phyloP scores from a whole-genome alignment of 2,888 invertebrate genomes.

The Acrobasis repandana region DNA sequence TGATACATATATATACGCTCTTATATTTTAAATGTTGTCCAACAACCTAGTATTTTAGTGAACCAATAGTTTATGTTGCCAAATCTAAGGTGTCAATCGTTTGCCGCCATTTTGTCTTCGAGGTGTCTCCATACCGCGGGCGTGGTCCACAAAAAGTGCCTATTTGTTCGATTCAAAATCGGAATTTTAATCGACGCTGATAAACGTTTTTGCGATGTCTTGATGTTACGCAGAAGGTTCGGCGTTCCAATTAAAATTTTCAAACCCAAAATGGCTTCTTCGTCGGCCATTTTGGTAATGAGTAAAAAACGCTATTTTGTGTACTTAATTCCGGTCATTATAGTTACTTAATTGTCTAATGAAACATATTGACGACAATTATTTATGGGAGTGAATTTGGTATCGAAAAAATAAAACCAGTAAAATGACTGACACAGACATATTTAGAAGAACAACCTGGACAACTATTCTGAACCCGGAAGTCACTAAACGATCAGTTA shows the following conservation, averaged over 20 bases:
- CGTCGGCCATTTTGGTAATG: constrained; percentile 66
- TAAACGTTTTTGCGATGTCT: constrained; percentile 33
- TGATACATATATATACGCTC: too few species aligned
- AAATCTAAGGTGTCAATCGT: background rate
- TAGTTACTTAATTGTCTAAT: background rate
- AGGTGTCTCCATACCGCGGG: constrained; percentile 55
- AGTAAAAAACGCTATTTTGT: constrained; percentile 41
- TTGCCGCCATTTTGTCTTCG: constrained; percentile 49
- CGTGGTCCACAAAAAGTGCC: constrained; percentile 61
- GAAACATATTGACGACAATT: background rate
- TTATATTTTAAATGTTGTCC: too few species aligned
- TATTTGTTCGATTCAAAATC: constrained; percentile 66
- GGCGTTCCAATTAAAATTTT: constrained; percentile 78
- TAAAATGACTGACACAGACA: too few species aligned
- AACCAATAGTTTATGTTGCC: too few species aligned
- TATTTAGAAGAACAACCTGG: too few species aligned
- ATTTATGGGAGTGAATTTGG: too few species aligned
- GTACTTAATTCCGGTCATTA: constrained; percentile 21
- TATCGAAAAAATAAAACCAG: too few species aligned
- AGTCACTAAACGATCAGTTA: too few species aligned
- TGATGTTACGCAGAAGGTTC: constrained; percentile 62
- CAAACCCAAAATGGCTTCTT: constrained; percentile 72
- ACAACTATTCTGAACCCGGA: too few species aligned
- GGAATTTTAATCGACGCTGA: constrained; percentile 60
- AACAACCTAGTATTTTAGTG: too few species aligned